Percentiles rank a stretch among this genome's conserved stretches.
phyloP scores from a whole-genome alignment of 2,113 vertebrate species.

The Esox niger region DNA sequence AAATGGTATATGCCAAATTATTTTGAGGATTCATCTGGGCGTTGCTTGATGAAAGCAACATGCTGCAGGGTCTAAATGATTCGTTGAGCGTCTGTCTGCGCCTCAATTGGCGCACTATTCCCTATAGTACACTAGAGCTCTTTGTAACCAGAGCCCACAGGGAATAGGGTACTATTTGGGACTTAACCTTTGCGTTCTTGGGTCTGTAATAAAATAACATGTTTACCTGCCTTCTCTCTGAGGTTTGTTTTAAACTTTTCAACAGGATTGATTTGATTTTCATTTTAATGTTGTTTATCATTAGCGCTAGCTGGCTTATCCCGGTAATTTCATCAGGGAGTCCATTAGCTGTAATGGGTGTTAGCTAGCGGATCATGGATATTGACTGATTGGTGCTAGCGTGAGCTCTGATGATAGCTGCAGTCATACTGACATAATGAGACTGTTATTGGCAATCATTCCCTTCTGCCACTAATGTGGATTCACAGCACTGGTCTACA shows the following conservation, averaged over 20 bases:
- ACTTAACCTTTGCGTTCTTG: too few relatives aligned
- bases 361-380: constrained; percentile 72
- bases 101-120: too few relatives aligned
- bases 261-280: constrained; percentile 72
- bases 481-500: constrained; percentile 60
- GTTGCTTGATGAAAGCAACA: too few relatives aligned
- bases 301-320: constrained; percentile 67
- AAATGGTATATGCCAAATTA: constrained; percentile 58
- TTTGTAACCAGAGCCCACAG: too few relatives aligned
- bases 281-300: constrained; percentile 79
- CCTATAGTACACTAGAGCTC: too few relatives aligned
- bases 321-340: constrained; percentile 69
- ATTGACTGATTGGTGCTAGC: constrained; percentile 72
- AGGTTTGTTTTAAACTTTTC: constrained; percentile 55
- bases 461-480: constrained; percentile 65
- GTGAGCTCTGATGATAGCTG: constrained; percentile 70
- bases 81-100: too few relatives aligned
- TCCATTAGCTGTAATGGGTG: constrained; percentile 76
- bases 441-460: constrained; percentile 74
- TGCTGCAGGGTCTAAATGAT: too few relatives aligned
- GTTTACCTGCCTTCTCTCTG: constrained; percentile 31
- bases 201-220: too few relatives aligned
- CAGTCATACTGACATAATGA: constrained; percentile 72
- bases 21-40: too few relatives aligned
- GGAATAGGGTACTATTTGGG: too few relatives aligned